A percentile compares a stretch with the other conserved stretches of the same genome.
These are phyloP conservation scores for Aquatica leii DNA, from an alignment of 2,888 invertebrate species.

Conservation along the genomic window DNA sequence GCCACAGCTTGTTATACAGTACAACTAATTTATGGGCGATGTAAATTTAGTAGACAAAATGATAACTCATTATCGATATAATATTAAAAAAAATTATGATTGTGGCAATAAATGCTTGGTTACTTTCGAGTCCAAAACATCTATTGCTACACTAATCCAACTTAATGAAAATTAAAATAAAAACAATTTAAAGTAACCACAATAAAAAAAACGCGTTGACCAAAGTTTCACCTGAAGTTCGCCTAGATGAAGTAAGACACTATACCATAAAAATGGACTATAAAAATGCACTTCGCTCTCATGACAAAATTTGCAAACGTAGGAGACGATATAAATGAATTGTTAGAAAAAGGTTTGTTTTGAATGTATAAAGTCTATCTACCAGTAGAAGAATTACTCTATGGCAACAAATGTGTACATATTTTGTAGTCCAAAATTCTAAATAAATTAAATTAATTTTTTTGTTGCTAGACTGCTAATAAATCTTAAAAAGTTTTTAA, in stretches of 20 bases:
- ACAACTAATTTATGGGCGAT: neutral
- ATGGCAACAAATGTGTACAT: neutral
- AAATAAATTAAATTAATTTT: neutral
- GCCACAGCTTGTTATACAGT: neutral
- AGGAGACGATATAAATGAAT: neutral
- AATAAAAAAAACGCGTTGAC: neutral
- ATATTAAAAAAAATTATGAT: neutral
- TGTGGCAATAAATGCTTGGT: no score
- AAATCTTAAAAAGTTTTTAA: neutral
- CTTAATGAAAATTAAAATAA: neutral
- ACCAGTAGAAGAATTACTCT: neutral
- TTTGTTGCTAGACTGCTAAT: neutral
- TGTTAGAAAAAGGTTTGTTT: neutral
- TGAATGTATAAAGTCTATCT: neutral
- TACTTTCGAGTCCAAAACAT: no score
- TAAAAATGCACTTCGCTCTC: neutral
- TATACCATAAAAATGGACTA: neutral
- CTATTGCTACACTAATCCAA: neutral
- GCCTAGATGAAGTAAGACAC: neutral
- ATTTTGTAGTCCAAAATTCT: neutral
- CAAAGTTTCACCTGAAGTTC: neutral
- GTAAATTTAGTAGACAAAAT: no score
- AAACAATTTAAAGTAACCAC: neutral
- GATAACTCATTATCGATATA: neutral
- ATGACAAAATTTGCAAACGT: no score